phyloP scores from a whole-genome alignment of 2,888 invertebrate genomes.

The Pseudococcus jackbeardsleyi region DNA sequence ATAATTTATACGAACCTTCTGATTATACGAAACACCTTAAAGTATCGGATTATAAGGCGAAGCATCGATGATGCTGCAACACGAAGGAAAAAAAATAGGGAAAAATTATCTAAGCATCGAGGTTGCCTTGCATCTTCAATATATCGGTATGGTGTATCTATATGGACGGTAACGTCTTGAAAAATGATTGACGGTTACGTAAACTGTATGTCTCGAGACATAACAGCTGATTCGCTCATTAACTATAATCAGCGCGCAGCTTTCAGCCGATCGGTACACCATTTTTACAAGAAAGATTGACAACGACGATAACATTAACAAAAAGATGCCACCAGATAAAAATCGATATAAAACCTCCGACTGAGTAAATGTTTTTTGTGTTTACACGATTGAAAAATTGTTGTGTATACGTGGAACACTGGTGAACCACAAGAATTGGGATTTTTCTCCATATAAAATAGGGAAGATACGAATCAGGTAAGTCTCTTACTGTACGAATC shows the following conservation, averaged over 20 bases:
- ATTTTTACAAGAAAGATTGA: slow-evolving; percentile 42
- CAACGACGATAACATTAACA: slow-evolving; percentile 50
- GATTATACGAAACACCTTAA: slow-evolving; percentile 37
- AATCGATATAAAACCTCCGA: slow-evolving; percentile 53
- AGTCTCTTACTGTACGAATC: not conserved
- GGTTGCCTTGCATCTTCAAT: not conserved
- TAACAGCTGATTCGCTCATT: slow-evolving; percentile 48
- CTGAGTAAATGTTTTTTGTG: slow-evolving; percentile 58
- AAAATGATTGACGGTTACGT: slow-evolving; percentile 54
- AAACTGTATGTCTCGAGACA: slow-evolving; percentile 50
- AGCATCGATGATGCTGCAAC: not conserved
- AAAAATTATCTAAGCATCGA: slow-evolving; percentile 12
- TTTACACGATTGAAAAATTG: slow-evolving; percentile 65
- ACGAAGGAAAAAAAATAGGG: not conserved
- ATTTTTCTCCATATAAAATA: slow-evolving; percentile 48
- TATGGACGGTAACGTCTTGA: slow-evolving; percentile 33
- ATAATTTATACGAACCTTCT: slow-evolving; percentile 37
- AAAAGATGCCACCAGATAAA: slow-evolving; percentile 55
- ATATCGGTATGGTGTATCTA: not conserved
- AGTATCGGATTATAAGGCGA: not conserved
- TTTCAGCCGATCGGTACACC: slow-evolving; percentile 34
- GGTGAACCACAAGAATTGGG: slow-evolving; percentile 58
- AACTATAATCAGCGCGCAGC: slow-evolving; percentile 51
- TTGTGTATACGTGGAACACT: slow-evolving; percentile 15
- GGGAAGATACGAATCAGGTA: slow-evolving; percentile 59